These are phyloP conservation scores for Myrmophylax atrothorax DNA, from an alignment of 2,113 vertebrate species.

Conservation along the genomic window DNA sequence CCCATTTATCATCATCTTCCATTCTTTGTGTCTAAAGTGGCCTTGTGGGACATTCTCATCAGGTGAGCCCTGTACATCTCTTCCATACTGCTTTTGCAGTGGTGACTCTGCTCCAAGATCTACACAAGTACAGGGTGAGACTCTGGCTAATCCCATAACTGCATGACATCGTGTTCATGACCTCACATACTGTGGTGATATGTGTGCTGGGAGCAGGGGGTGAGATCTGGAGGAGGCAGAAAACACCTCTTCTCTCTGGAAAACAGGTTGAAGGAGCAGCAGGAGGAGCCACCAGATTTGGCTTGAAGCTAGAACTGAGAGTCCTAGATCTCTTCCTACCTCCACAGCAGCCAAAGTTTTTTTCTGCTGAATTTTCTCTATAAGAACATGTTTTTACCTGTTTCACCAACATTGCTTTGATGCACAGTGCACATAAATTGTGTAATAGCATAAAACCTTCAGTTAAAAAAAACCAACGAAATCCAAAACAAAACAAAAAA, in stretches of 20 bases:
- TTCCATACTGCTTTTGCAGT: background rate
- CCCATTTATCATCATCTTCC: background rate
- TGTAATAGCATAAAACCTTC: background rate
- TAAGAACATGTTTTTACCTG: background rate
- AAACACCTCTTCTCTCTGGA: background rate
- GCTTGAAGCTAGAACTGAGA: background rate
- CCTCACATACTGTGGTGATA: background rate
- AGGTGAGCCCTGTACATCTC: background rate
- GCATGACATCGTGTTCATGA: background rate
- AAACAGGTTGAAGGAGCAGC: background rate
- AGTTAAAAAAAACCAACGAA: background rate
- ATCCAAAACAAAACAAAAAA: too few relatives aligned
- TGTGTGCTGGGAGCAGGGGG: background rate
- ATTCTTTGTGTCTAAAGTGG: background rate
- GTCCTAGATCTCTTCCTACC: background rate
- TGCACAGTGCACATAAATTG: background rate
- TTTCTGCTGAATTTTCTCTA: background rate
- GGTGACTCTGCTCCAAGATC: background rate
- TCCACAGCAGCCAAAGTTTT: background rate
- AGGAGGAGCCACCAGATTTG: background rate
- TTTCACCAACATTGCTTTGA: background rate
- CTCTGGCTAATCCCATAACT: background rate
- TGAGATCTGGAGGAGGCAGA: background rate
- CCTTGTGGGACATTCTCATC: background rate
- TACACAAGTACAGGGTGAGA: background rate